Conservation (phyloP, 1,140 invertebrate genomes). For the Solenopsis invicta region DNA sequence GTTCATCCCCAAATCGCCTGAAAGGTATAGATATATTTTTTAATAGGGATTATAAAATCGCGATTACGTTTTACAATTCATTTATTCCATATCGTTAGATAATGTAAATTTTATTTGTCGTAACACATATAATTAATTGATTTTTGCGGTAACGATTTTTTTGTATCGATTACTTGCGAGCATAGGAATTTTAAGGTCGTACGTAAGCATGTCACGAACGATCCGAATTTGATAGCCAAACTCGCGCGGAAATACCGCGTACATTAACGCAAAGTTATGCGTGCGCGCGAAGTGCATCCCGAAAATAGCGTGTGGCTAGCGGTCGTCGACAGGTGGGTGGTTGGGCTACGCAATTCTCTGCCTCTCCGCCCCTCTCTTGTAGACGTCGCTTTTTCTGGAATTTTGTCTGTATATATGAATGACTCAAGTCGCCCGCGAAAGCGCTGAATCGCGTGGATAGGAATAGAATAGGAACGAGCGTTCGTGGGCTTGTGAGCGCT, state of each 20-base stretch:
- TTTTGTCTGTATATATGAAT: slow-evolving; percentile 45
- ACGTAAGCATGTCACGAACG: background rate
- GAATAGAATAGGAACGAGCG: slow-evolving; percentile 70
- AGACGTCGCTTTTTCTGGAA: slow-evolving; percentile 39
- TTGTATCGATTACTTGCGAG: background rate
- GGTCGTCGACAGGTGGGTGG: slow-evolving; percentile 53
- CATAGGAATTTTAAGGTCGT: background rate
- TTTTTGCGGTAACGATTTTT: background rate
- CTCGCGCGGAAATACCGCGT: background rate
- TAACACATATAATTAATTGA: background rate
- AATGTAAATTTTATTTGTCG: background rate
- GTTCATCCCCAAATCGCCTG: no score
- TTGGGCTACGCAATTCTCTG: slow-evolving; percentile 33
- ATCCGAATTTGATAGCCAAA: background rate
- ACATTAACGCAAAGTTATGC: slow-evolving; percentile 26
- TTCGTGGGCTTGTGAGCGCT: background rate
- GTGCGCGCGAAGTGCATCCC: background rate
- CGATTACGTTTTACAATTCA: background rate
- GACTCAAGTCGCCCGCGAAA: slow-evolving; percentile 60
- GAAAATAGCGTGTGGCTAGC: slow-evolving; percentile 36
- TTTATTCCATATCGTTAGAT: background rate
- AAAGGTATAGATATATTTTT: no score
- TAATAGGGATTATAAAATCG: no score
- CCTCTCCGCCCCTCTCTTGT: background rate
- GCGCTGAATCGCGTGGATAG: slow-evolving; percentile 56